Evolutionary conservation across 2,888 invertebrate species (phyloP).

Genomic region (Standfussiana lucernea): DNA sequence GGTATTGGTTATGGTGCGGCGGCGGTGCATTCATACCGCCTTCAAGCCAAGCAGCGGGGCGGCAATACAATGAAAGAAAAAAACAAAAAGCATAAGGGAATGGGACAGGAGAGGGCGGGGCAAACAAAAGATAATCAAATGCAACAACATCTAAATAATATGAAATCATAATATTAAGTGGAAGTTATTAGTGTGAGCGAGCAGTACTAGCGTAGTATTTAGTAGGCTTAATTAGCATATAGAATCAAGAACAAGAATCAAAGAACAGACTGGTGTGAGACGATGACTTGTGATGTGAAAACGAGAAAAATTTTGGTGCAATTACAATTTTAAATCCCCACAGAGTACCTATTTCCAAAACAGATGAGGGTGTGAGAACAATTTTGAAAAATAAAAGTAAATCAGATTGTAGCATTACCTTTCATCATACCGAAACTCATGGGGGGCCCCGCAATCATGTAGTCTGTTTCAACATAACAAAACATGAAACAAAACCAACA

Average conservation of each 20-base stretch:
- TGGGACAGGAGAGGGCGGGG: slow-evolving; percentile 81
- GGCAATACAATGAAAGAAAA: slow-evolving; percentile 91
- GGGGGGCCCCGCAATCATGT: slow-evolving; percentile 95
- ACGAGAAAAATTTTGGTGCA: slow-evolving; percentile 81
- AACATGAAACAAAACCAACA: slow-evolving; percentile 93
- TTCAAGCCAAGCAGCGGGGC: slow-evolving; percentile 90
- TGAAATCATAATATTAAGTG: slow-evolving; percentile 76
- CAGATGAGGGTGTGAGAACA: slow-evolving; percentile 83
- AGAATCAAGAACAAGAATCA: slow-evolving; percentile 63
- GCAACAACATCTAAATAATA: slow-evolving; percentile 72
- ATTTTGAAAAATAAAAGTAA: slow-evolving; percentile 84
- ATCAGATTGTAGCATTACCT: slow-evolving; percentile 92
- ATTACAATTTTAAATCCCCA: slow-evolving; percentile 83
- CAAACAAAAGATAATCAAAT: slow-evolving; percentile 84
- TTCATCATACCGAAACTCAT: slow-evolving; percentile 96
- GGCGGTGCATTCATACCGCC: slow-evolving; percentile 91
- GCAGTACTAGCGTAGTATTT: slow-evolving; percentile 80
- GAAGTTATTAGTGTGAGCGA: slow-evolving; percentile 79
- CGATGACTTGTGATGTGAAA: slow-evolving; percentile 84
- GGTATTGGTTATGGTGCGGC: slow-evolving; percentile 90
- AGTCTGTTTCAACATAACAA: slow-evolving; percentile 92
- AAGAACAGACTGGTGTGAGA: slow-evolving; percentile 71
- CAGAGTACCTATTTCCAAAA: slow-evolving; percentile 85
- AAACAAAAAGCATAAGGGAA: slow-evolving; percentile 89
- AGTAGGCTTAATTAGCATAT: slow-evolving; percentile 81